Conservation (phyloP, 2,113 vertebrate species). For the Casuarius casuarius region DNA sequence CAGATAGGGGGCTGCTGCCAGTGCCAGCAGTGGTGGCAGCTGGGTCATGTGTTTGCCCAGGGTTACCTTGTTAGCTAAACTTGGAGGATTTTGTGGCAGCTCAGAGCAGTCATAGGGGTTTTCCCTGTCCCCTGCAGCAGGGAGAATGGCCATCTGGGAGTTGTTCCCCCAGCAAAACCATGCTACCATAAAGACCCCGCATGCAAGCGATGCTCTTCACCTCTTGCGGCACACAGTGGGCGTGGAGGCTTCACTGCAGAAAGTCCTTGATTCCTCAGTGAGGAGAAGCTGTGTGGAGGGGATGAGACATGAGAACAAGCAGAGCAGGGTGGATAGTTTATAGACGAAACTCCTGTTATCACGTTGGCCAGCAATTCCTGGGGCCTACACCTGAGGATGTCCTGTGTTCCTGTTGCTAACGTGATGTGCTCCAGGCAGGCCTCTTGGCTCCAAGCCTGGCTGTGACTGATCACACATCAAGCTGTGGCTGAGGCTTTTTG, state of each 20-base stretch:
- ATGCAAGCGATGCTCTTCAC: neutral
- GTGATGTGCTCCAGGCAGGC: fast-evolving
- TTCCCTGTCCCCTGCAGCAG: neutral
- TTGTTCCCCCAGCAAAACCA: neutral
- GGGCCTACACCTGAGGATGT: fast-evolving
- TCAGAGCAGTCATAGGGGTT: neutral
- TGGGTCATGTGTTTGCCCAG: neutral
- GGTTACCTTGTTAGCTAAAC: neutral
- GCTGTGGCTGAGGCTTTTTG: neutral
- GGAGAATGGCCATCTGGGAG: neutral
- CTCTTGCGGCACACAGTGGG: neutral
- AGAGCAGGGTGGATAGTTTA: neutral
- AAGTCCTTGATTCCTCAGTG: fast-evolving
- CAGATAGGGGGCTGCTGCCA: neutral
- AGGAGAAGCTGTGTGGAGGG: neutral
- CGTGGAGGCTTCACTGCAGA: neutral
- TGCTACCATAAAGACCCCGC: neutral
- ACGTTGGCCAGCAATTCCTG: neutral
- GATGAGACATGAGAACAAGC: neutral
- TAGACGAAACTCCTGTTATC: neutral
- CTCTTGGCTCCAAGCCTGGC: neutral
- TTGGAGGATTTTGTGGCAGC: neutral
- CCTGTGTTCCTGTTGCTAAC: fast-evolving
- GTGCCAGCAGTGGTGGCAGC: neutral
- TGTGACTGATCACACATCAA: neutral